phyloP scores from a whole-genome alignment of 2,113 vertebrate genomes.

The Oriolus oriolus region DNA sequence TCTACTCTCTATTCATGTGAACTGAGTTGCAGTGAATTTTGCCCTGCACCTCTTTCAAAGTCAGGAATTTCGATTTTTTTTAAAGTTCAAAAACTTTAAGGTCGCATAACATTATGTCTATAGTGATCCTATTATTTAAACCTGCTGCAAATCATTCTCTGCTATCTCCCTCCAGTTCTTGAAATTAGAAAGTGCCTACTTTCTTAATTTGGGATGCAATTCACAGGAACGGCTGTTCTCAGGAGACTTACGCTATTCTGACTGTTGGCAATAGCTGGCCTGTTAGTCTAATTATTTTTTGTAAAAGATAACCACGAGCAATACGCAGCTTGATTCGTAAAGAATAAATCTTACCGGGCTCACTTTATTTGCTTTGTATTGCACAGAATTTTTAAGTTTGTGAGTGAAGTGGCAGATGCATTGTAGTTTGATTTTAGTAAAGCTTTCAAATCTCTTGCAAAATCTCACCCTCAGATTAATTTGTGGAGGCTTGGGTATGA shows the following conservation, averaged over 20 bases:
- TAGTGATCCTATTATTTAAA: neutral
- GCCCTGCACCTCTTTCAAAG: neutral
- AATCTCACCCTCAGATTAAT: constrained; percentile 27
- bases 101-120: rapidly evolving
- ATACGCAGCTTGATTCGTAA: constrained; percentile 29
- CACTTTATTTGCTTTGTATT: neutral
- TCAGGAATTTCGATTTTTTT: neutral
- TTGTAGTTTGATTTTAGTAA: neutral
- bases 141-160: neutral
- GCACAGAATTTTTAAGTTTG: neutral
- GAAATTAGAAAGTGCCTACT: neutral
- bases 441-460: constrained; percentile 20
- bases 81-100: neutral
- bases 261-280: constrained; percentile 4
- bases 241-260: neutral
- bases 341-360: neutral
- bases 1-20: neutral
- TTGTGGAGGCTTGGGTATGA: neutral
- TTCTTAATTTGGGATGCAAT: constrained; percentile 25
- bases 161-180: neutral
- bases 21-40: neutral
- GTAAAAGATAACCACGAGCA: constrained; percentile 30
- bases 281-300: constrained; percentile 51
- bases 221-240: constrained; percentile 1
- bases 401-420: neutral